Conservation (phyloP, 2,888 invertebrate genomes). For the Eilema griseolum region DNA sequence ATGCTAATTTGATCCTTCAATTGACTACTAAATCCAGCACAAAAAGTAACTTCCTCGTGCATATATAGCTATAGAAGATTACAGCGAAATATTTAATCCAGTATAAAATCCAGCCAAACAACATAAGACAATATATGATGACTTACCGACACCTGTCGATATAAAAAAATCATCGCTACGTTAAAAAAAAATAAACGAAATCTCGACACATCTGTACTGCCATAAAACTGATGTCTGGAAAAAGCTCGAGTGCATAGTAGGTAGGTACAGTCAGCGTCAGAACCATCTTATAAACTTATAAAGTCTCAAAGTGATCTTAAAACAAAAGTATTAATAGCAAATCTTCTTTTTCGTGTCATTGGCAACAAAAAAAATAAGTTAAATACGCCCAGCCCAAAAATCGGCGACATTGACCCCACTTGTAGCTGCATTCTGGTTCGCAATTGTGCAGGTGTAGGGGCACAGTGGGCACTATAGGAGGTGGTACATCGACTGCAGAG, state of each 20-base stretch:
- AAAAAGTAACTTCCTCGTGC: neutral
- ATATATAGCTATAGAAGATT: neutral
- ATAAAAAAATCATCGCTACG: neutral
- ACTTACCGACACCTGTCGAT: neutral
- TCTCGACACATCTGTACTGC: neutral
- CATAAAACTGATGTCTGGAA: slow-evolving; percentile 22
- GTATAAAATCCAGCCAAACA: neutral
- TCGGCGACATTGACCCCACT: too few species aligned
- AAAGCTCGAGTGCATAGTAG: slow-evolving; percentile 42
- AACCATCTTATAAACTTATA: too few species aligned
- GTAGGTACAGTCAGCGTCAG: too few species aligned
- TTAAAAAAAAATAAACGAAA: slow-evolving; percentile 7
- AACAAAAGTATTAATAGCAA: too few species aligned
- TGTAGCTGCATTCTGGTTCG: too few species aligned
- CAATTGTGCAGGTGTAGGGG: too few species aligned
- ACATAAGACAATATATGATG: neutral
- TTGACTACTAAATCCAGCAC: neutral
- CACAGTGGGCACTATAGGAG: too few species aligned
- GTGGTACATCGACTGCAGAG: too few species aligned
- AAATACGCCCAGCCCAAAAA: too few species aligned
- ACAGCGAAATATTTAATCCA: neutral
- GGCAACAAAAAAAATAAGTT: too few species aligned
- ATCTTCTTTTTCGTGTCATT: too few species aligned
- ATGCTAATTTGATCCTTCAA: neutral
- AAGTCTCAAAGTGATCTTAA: too few species aligned